Evolutionary conservation across 1,140 invertebrate species (phyloP).

Genomic region (Drosophila busckii): DNA sequence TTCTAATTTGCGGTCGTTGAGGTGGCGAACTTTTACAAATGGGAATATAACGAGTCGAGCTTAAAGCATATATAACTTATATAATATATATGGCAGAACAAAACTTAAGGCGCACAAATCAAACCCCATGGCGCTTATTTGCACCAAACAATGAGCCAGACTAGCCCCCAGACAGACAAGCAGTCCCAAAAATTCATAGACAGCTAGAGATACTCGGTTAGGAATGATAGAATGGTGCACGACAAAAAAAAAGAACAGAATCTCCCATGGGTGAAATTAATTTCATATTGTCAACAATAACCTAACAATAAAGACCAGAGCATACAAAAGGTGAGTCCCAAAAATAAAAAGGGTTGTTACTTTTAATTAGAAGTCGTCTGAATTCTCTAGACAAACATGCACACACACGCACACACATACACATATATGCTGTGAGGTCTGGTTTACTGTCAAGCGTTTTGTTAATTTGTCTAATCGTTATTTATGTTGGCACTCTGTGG

Average conservation of each 20-base stretch:
- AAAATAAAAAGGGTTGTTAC: conserved; percentile 38
- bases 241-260: conserved; percentile 5
- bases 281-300: conserved; percentile 57
- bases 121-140: too few species aligned
- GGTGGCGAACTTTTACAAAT: conserved; percentile 15
- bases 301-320: background rate
- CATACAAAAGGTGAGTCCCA: background rate
- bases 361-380: conserved; percentile 59
- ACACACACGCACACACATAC: too few species aligned
- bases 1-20: conserved; percentile 40
- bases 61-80: background rate
- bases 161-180: conserved; percentile 14
- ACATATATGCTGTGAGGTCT: too few species aligned
- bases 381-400: conserved; percentile 4
- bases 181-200: background rate
- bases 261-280: conserved; percentile 45
- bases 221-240: too few species aligned
- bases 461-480: conserved; percentile 59
- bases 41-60: background rate
- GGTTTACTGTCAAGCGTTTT: conserved; percentile 14
- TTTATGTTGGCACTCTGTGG: conserved; percentile 42
- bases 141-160: conserved; percentile 8
- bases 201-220: conserved; percentile 26
- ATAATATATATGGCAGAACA: too few species aligned
- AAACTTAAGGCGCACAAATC: too few species aligned